Percentiles rank a stretch among this genome's conserved stretches.
These are phyloP conservation scores for Scomber japonicus DNA, from an alignment of 2,113 vertebrate genomes.

Conservation along the genomic window DNA sequence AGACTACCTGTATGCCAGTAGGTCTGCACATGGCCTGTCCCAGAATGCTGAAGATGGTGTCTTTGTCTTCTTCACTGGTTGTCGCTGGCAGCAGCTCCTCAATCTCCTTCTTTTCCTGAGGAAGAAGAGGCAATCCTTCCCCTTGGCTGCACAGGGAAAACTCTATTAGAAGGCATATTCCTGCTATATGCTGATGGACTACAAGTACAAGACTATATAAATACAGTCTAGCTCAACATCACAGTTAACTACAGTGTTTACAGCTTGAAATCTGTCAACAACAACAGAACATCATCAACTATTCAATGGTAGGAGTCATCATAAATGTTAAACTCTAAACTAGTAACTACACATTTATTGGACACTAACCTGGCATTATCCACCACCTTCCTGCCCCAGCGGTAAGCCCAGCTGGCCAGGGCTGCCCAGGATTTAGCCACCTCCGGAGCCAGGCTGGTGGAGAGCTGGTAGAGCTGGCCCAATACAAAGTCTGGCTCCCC, in stretches of 20 bases:
- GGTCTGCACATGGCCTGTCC: conserved; percentile 98
- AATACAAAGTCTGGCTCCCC: conserved; percentile 96
- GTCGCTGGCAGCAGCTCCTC: conserved; percentile 92
- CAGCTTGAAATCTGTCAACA: background rate
- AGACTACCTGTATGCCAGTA: conserved; percentile 93
- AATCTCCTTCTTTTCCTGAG: conserved; percentile 94
- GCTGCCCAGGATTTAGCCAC: conserved; percentile 98
- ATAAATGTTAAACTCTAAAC: background rate
- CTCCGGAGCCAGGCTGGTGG: conserved; percentile 94
- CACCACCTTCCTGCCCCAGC: conserved; percentile 98
- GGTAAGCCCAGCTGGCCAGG: conserved; percentile 97
- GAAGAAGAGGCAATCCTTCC: conserved; percentile 94
- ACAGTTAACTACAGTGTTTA: no score
- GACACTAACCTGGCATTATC: conserved; percentile 95
- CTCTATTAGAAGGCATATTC: background rate
- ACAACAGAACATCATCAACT: background rate
- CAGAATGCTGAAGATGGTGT: conserved; percentile 94
- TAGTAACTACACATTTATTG: background rate
- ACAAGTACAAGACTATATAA: background rate
- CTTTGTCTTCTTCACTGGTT: conserved; percentile 92
- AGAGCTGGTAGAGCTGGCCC: conserved; percentile 96
- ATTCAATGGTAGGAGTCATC: background rate
- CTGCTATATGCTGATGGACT: background rate
- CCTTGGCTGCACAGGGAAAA: conserved; percentile 88
- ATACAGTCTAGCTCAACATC: background rate